Evolutionary conservation across 2,113 vertebrate genomes (phyloP), one percentile per base, ranked within the genome.

Genomic region (Pseudopipra pipra): DNA sequence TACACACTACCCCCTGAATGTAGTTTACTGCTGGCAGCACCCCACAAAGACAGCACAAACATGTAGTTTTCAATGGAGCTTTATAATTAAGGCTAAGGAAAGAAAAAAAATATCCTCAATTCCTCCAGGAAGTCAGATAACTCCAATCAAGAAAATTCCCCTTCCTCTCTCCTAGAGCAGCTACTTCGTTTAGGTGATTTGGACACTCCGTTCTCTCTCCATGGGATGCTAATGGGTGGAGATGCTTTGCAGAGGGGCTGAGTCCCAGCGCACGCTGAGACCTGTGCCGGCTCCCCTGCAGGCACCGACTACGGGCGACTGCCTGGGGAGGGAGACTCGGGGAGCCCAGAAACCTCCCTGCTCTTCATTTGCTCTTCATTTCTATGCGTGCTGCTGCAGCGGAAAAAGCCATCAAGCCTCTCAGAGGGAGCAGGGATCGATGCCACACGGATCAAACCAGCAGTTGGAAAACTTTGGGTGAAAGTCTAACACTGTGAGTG

Each of bases 301-400:
- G 65, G 20, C 44, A 58, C 12, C 0, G 0, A 20, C 37, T 14
- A 14, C 0, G 12, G 23, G 25, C 0, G 0, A 25, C 49, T 61
- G 41, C 83, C 63, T 70, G 80, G 68, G 41, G 65, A 92, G 46
- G 20, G 76, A 74, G 63, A 49, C 12, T 7, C 1, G 4, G 37
- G 49, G 23, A 92, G 25, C 74, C 52, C 77, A 47, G 87, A 73
- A 90, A 44, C 61, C 41, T 75, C 54, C 43, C n/a, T n/a, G 39
- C 30, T 92, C 70, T 73, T 82, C 51, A 74, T 84, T 79, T 90
- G 37, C 39, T 78, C 66, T 39, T 89, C 4, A 2, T 43, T 83
- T 79, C 65, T 71, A 14, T 41, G 49, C 11, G 19, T 96, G 91
- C 87, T 61, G 30, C 73, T 54, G 61, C 72, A 63, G 56, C 3